Conservation (phyloP, 2,888 invertebrate species). For the Zeuzera pyrina region DNA sequence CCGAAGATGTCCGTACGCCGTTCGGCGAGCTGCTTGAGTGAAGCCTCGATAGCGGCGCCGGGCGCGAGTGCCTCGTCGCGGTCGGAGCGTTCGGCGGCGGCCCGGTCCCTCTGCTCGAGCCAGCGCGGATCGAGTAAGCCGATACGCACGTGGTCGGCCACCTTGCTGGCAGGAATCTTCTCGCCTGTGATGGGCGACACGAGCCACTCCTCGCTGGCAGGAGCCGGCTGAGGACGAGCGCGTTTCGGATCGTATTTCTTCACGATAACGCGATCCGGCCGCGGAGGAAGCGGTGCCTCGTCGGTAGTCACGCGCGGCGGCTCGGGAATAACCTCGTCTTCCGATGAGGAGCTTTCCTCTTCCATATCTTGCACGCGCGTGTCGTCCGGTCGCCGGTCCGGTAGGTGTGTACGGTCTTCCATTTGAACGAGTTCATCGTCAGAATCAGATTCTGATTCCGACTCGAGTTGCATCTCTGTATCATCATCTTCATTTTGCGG, state of each 20-base stretch:
- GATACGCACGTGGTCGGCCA: conserved; percentile 98
- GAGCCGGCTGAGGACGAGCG: conserved; percentile 74
- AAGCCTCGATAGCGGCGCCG: conserved; percentile 95
- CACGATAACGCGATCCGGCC: conserved; percentile 93
- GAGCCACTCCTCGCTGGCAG: conserved; percentile 85
- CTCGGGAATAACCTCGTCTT: conserved; percentile 49
- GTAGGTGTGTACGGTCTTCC: conserved; percentile 75
- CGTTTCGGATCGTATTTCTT: conserved; percentile 96
- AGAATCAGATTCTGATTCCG: conserved; percentile 77
- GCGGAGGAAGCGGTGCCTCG: conserved; percentile 85
- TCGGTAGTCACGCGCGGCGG: conserved; percentile 50
- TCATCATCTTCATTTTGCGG: conserved; percentile 74
- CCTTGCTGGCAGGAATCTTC: conserved; percentile 96
- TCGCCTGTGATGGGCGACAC: conserved; percentile 99
- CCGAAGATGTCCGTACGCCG: conserved; percentile 99
- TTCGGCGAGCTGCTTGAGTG: conserved; percentile 95
- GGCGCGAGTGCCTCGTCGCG: conserved; percentile 75
- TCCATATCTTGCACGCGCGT: conserved; percentile 91
- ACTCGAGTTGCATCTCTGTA: conserved; percentile 93
- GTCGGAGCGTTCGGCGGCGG: conserved; percentile 93
- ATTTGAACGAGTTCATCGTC: conserved; percentile 74
- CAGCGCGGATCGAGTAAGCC: conserved; percentile 96
- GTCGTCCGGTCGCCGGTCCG: conserved; percentile 52
- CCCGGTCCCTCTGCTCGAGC: conserved; percentile 97
- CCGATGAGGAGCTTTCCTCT: conserved; percentile 81